Evolutionary conservation across 2,888 invertebrate genomes (phyloP), one percentile per base, ranked within the genome.

Genomic region (Drosophila neotestacea): DNA sequence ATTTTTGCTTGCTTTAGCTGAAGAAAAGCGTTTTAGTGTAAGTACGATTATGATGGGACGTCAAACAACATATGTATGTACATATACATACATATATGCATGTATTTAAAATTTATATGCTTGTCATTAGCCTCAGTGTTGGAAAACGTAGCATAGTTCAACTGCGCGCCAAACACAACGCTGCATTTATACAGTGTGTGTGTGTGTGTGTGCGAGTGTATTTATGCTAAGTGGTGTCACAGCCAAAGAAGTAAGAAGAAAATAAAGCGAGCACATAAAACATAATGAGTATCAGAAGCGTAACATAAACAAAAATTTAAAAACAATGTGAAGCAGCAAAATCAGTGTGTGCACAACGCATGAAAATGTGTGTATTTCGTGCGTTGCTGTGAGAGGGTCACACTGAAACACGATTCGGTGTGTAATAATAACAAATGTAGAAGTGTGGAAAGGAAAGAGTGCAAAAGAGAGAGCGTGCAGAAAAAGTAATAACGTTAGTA

Each of bases 381-480:
- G 34, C 16, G 10, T n/a, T 11, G 36, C 30, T 34, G 61, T 5
- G 50, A 51, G 51, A 48, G 54, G 75, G 75, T 77, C 76, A 76
- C 76, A 76, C 78, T 48, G 54, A 70, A 48, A 74, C 55, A 51
- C 73, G 64, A 51, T 47, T 56, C 27, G 59, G 38, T 22, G 46
- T 54, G 46, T 54, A 77, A 77, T 77, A 72, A 76, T 58, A 77
- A 76, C 73, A 76, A 77, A 77, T 62, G 50, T 36, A 58, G 27
- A 64, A 56, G 48, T 46, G 9, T 36, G 54, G 27, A 64, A 56
- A 46, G 42, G 9, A 34, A 51, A 46, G 46, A 51, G 52, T 39
- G 38, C 22, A 51, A 28, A 42, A 46, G 39, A 56, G 46, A 62
- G 51, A 60, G 60, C 46, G 6, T 32, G 56, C 44, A 67, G 39